Evolutionary conservation across 2,888 invertebrate species (phyloP).

Genomic region (Volucella zonaria): DNA sequence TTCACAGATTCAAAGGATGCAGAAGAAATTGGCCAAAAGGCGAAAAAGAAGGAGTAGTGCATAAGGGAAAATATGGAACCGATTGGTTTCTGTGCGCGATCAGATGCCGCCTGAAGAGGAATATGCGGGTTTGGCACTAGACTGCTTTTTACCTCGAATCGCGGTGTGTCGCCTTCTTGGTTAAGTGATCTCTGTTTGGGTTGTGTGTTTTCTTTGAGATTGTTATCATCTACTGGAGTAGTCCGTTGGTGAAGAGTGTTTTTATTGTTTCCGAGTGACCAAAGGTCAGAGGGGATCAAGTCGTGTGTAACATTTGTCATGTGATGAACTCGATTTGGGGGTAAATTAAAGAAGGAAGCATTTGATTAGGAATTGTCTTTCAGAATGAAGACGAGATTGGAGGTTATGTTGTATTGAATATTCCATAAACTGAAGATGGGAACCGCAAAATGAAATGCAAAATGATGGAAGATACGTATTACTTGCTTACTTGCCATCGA

Average conservation of each 20-base stretch:
- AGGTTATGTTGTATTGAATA: no score
- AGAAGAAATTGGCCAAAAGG: slow-evolving; percentile 29
- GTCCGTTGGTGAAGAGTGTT: slow-evolving; percentile 46
- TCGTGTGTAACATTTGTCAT: slow-evolving; percentile 71
- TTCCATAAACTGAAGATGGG: no score
- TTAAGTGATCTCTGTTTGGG: slow-evolving; percentile 49
- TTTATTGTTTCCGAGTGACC: slow-evolving; percentile 65
- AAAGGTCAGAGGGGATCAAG: slow-evolving; percentile 58
- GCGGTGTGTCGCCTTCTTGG: slow-evolving; percentile 55
- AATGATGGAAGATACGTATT: no score
- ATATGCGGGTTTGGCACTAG: slow-evolving; percentile 63
- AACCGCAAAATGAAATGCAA: no score
- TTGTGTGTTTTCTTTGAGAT: slow-evolving; percentile 49
- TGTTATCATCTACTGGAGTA: slow-evolving; percentile 50
- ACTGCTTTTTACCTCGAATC: slow-evolving; percentile 58
- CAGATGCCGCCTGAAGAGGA: slow-evolving; percentile 49
- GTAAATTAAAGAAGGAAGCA: slow-evolving; percentile 35
- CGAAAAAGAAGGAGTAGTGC: slow-evolving; percentile 16
- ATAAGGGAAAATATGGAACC: slow-evolving; percentile 52
- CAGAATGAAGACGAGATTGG: background rate
- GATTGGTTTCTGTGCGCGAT: slow-evolving; percentile 63
- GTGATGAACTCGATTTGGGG: slow-evolving; percentile 63
- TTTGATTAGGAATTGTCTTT: slow-evolving; percentile 38
- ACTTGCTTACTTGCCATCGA: no score
- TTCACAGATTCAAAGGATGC: slow-evolving; percentile 52